A percentile compares a stretch with the other conserved stretches of the same genome.
Conservation (phyloP, 1,140 invertebrate genomes). For the Aphaenogaster rudis region DNA sequence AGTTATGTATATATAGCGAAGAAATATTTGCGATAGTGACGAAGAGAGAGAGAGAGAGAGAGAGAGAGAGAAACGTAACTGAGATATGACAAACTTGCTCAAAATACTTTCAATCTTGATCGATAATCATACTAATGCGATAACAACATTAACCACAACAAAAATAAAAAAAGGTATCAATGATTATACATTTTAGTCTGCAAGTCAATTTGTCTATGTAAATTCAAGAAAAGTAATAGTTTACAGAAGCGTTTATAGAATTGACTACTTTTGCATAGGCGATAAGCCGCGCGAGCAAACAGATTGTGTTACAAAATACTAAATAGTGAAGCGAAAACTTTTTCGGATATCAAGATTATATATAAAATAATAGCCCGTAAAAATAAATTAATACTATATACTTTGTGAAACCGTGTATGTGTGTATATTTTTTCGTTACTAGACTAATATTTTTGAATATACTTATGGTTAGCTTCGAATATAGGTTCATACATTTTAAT, state of each 20-base stretch:
- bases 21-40: not conserved
- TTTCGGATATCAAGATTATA: constrained; percentile 25
- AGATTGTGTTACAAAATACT: not conserved
- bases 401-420: not conserved
- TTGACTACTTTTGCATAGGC: not conserved
- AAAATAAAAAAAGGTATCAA: constrained; percentile 16
- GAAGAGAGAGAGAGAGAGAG: no score
- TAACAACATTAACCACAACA: not conserved
- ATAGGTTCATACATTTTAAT: constrained; percentile 5
- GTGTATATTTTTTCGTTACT: not conserved
- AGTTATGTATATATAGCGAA: not conserved
- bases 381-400: constrained; percentile 19
- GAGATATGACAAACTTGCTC: not conserved
- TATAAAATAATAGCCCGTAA: not conserved
- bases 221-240: not conserved
- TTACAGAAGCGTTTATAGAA: not conserved
- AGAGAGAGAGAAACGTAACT: not conserved
- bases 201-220: not conserved
- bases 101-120: not conserved
- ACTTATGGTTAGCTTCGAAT: not conserved
- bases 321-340: not conserved
- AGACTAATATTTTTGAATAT: not conserved
- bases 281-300: constrained; percentile 20
- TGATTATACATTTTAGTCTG: not conserved
- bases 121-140: not conserved